A percentile compares a stretch with the other conserved stretches of the same genome.
phyloP scores from a whole-genome alignment of 2,113 vertebrate genomes.

The Galeopterus variegatus region DNA sequence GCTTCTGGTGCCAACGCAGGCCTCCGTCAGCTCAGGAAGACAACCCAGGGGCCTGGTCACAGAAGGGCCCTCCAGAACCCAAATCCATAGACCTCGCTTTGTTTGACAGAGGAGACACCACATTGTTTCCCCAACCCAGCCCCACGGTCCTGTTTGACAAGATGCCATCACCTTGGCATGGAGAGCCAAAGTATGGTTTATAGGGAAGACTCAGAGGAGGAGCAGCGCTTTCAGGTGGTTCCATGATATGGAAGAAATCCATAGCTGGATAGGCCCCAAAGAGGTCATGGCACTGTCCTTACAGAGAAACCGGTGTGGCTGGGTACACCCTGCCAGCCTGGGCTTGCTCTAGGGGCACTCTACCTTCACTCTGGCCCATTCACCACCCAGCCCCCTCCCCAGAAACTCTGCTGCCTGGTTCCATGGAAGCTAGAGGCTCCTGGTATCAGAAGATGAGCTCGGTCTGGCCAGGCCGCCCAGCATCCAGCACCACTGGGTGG shows the following conservation, averaged over 20 bases:
- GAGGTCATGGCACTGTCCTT: neutral
- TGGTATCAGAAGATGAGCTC: neutral
- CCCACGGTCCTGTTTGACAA: neutral
- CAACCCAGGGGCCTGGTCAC: no score
- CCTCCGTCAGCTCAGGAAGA: neutral
- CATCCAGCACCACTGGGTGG: neutral
- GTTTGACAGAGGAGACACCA: neutral
- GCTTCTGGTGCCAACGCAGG: no score
- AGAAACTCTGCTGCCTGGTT: neutral
- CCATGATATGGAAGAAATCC: neutral
- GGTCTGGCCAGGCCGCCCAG: no score
- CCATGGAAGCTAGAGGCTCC: neutral
- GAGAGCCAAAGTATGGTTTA: neutral
- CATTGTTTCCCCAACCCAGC: neutral
- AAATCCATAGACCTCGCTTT: neutral
- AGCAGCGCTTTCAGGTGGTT: neutral
- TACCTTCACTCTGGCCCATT: neutral
- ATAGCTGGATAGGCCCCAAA: neutral
- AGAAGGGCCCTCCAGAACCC: neutral
- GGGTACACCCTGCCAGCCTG: no score
- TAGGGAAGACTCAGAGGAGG: neutral
- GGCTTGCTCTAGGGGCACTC: rapidly evolving
- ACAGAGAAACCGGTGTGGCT: neutral
- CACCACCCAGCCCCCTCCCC: neutral
- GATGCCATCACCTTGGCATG: neutral